Evolutionary conservation across 2,797 vertebrate genomes (phyloP), one percentile per base, ranked within the genome.

Genomic region (Myotis vivesi): DNA sequence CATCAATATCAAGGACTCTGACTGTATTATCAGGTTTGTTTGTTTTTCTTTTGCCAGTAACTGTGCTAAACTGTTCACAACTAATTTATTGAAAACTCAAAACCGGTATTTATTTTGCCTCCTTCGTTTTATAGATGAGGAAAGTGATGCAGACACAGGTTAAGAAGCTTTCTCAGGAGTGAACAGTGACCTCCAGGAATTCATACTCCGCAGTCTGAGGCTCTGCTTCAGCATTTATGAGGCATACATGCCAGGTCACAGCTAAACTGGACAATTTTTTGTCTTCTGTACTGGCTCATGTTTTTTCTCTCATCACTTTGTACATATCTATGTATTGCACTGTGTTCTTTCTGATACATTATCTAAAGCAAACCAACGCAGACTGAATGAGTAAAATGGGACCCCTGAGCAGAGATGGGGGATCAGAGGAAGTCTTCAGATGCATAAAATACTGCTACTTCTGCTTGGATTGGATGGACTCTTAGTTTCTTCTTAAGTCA

Each of bases 1-100:
- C 41, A 44, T 95, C 19, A 0, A 17, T 71, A 8, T 49, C 69
- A 80, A 55, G 28, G 51, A 64, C 13, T 77, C 53, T 51, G 22
- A 19, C 17, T 85, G 19, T 19, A 36, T 76, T 64, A 36, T 55
- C 13, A 81, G n/a, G 10, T 41, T 71, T 46, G 12, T 46, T 46
- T 46, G 46, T 12, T 68, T 11, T 59, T 66, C 36, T 49, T 77
- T 53, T 44, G 15, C 22, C 19, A 66, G 8, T 6, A 7, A 81
- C 75, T 57, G 17, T 75, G 55, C 25, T 84, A 49, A 89, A 62
- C 33, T 12, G 73, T 94, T 51, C 75, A 73, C n/a, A 79, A 30
- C 15, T 57, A 51, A 66, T 51, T 83, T 57, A 83, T 83, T 92
- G 92, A 77, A 80, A 81, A 91, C 20, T 76, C n/a, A 71, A 46